Evolutionary conservation across 2,888 invertebrate species (phyloP), one percentile per base, ranked within the genome.

Genomic region (Drosophila borborema): DNA sequence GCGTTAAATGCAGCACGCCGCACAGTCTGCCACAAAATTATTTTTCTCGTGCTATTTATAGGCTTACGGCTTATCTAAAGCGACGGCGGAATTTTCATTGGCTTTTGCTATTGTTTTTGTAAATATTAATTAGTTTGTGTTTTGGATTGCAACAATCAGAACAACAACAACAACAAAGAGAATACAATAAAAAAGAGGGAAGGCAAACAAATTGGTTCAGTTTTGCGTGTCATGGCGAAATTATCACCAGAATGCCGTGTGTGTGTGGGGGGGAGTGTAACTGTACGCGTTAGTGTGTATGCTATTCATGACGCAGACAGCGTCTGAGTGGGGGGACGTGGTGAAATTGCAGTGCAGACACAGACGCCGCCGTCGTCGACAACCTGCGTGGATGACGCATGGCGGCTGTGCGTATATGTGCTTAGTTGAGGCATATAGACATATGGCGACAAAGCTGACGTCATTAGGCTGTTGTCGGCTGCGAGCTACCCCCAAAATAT

Each of bases 41-140:
- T 28, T 53, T 43, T 31, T 18, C 20, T 34, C 20, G 28, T 10
- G 67, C 77, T 80, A 77, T 80, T 80, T 74, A 65, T 80, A 77
- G 74, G 64, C 77, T 89, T 84, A 84, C 88, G 74, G 64, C 77
- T 89, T 84, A 84, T 84, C 84, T 73, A 75, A 61, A 61, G 61
- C 65, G 65, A 43, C 54, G 67, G 58, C 55, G 76, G 76, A 79
- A 77, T 85, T 85, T 85, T 83, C 74, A 83, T 84, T 79, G 72
- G 61, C 80, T 72, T 74, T 73, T 76, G 83, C 48, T 62, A 76
- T 81, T 89, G 81, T 89, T 89, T 77, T 81, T 74, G 89, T 75
- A 89, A 85, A 86, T 89, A 85, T 85, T 85, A 85, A 85, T 85
- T 85, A 85, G 84, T 86, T 85, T 86, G 89, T 78, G 73, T 82